Evolutionary conservation across 2,113 vertebrate species (phyloP).

Genomic region (Donacobius atricapilla): DNA sequence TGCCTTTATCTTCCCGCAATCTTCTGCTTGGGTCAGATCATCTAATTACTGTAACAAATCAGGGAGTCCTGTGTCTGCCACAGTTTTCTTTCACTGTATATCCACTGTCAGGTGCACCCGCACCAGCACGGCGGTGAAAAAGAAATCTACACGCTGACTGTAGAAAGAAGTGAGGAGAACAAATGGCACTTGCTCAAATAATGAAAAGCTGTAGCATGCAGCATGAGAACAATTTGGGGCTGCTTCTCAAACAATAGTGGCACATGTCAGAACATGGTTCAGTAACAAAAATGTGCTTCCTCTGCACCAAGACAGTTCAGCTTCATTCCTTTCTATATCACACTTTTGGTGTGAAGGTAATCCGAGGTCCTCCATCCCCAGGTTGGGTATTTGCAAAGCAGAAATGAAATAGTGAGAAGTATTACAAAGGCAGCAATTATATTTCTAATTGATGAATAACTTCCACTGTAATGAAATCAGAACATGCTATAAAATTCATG

Average conservation of each 20-base stretch:
- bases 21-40: background rate
- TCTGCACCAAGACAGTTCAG: background rate
- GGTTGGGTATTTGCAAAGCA: background rate
- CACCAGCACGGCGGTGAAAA: background rate
- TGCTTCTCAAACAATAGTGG: background rate
- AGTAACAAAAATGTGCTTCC: background rate
- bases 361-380: background rate
- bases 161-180: background rate
- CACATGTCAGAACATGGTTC: background rate
- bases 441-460: slow-evolving; percentile 54
- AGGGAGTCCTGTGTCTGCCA: background rate
- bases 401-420: background rate
- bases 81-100: background rate
- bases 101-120: background rate
- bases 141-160: background rate
- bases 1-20: background rate
- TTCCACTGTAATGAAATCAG: slow-evolving; percentile 52
- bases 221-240: background rate
- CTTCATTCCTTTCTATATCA: background rate
- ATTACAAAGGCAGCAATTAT: background rate
- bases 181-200: background rate
- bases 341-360: background rate
- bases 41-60: background rate
- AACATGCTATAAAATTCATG: slow-evolving; percentile 45
- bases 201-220: background rate